A percentile compares a stretch with the other conserved stretches of the same genome.
Evolutionary conservation across 2,888 invertebrate species (phyloP).

Genomic region (Minunthozetes semirufus): DNA sequence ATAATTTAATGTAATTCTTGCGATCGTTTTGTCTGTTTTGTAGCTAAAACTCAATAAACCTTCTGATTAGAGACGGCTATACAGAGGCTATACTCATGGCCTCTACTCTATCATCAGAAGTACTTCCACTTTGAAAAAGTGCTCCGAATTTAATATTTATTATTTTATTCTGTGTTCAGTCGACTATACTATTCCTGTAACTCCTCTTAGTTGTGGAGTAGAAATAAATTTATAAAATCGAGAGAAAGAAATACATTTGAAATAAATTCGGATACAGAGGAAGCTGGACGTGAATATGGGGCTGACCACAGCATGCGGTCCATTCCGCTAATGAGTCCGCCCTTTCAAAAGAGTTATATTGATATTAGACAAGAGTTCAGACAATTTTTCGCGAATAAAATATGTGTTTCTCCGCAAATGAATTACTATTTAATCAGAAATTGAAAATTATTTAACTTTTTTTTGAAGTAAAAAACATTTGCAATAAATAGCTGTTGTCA

Average conservation of each 20-base stretch:
- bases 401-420: not conserved
- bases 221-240: not conserved
- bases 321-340: conserved; percentile 1
- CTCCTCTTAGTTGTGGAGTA: too few relatives aligned
- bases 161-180: too few relatives aligned
- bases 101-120: not conserved
- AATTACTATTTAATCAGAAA: not conserved
- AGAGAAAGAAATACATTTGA: not conserved
- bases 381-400: not conserved
- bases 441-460: too few relatives aligned
- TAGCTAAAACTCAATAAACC: not conserved
- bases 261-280: not conserved
- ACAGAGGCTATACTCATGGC: too few relatives aligned
- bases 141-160: not conserved
- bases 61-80: not conserved
- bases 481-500: too few relatives aligned
- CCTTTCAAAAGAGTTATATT: conserved; percentile 22
- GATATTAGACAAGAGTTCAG: too few relatives aligned
- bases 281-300: not conserved
- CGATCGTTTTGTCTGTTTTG: not conserved
- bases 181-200: too few relatives aligned
- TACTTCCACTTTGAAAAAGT: not conserved
- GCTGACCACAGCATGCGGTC: conserved; percentile 19
- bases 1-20: not conserved
- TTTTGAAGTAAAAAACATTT: too few relatives aligned